Base-by-base conservation (phyloP, 2,113 vertebrate genomes). In the Cyphomyrus discorhynchus region DNA sequence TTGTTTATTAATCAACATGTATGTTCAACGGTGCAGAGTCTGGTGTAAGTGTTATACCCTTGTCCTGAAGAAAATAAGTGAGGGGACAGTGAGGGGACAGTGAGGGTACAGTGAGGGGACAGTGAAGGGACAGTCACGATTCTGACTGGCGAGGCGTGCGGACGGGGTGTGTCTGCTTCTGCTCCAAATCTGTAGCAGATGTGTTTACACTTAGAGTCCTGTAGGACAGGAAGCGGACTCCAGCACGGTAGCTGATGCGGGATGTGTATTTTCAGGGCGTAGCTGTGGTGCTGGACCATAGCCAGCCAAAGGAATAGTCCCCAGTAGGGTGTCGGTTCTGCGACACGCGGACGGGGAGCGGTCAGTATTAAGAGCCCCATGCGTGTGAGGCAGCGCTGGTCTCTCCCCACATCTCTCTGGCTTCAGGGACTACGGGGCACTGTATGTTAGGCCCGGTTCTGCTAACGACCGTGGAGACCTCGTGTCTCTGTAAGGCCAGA, bases 181-280 rank as follows among this genome's bases (percentile, higher is more conserved):
- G 15, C 11, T 42, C 39, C 52, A 47, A 24, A 84, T 89, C 17
- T 89, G 66, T 82, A 52, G 21, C 88, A 89, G 88, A 53, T 89
- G 88, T 89, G 88, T 88, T 88, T 88, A 45, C 88, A 13, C 49
- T 83, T 11, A 47, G 19, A 46, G 39, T 45, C 77, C 10, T 19
- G 88, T 74, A 46, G 88, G 47, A n/a, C 31, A n/a, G 88, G 47
- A 53, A 70, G 5, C 1, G 17, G 24, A 47, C 58, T 88, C 53
- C 88, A 49, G 58, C n/a, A 35, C 27, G 27, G 62, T 27, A 42
- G 66, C 88, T 42, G 47, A 7, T 3, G 6, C 19, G 24, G 70
- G 70, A 53, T 11, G 24, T 21, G 35, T 47, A n/a, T 89, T 47
- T 46, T 52, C 52, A 53, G 11, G n/a, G 52, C 6, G 50, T 19